phyloP scores from a whole-genome alignment of 2,888 invertebrate genomes.

The Brachynemurus nebulosus region DNA sequence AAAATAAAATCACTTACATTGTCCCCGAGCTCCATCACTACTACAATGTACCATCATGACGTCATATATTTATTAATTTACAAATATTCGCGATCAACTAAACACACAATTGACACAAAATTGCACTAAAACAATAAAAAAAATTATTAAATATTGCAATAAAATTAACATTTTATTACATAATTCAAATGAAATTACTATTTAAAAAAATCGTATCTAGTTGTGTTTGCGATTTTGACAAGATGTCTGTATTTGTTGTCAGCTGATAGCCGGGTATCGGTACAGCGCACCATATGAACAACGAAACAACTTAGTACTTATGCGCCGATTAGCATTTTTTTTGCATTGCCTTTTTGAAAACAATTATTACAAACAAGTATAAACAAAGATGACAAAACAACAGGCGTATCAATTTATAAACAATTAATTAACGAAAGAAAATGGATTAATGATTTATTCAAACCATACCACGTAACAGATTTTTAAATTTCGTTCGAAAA shows the following conservation, averaged over 20 bases:
- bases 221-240: constrained; percentile 5
- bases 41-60: constrained; percentile 7
- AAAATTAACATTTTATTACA: constrained; percentile 2
- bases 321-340: too few species aligned
- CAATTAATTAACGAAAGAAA: too few species aligned
- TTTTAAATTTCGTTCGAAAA: too few species aligned
- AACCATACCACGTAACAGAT: too few species aligned
- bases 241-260: constrained; percentile 9
- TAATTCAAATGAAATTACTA: neutral
- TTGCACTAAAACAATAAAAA: neutral
- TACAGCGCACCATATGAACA: neutral
- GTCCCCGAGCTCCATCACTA: constrained; percentile 5
- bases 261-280: constrained; percentile 10
- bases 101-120: neutral
- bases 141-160: neutral
- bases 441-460: too few species aligned
- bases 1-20: constrained; percentile 8
- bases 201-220: neutral
- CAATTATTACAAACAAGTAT: too few species aligned
- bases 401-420: too few species aligned
- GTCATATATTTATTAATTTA: constrained; percentile 2
- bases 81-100: neutral
- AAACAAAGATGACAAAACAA: too few species aligned
- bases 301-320: too few species aligned
- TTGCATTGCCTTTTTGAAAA: too few species aligned